Evolutionary conservation across 2,888 invertebrate genomes (phyloP), one percentile per base, ranked within the genome.

Genomic region (Pemphredon lugubris): DNA sequence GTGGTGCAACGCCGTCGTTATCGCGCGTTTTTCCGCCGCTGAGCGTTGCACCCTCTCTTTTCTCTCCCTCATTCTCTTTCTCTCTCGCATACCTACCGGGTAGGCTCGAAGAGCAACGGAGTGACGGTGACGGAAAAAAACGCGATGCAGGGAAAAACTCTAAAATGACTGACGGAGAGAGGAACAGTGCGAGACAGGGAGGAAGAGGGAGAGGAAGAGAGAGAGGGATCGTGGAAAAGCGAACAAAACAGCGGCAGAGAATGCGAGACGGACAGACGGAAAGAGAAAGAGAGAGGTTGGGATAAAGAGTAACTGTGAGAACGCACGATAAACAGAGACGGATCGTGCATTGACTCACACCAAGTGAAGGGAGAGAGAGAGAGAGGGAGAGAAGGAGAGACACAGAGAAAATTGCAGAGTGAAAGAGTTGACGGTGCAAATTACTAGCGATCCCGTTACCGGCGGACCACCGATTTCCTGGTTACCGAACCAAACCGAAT

Each of bases 1-100:
- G 63, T 53, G 63, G 64, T 53, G 63, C 58, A 55, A 66, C 61
- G 72, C 61, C 51, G 53, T 67, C 59, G 67, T 74, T 73, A 73
- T 67, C 73, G 63, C 73, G 37, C 66, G 37, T 58, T 63, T 64
- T 73, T 57, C 53, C 34, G 11, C 37, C 40, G 30, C 55, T 45
- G 47, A 58, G 53, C 23, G 66, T 37, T 23, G 14, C 5, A 6
- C 6, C 37, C 5, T 23, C 6, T 7, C 16, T 18, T 40, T 40
- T 16, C 16, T 16, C 40, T 40, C 40, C 16, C 30, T 20, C 45
- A 14, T 7, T 21, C 42, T 6, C 50, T 42, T 13, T 23, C 48
- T 16, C 51, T 51, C 47, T 26, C 26, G 34, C n/a, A 18, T n/a
- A 18, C 13, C 7, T 26, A 26, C 7, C 4, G 26, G 4, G 26